A percentile compares a stretch with the other conserved stretches of the same genome.
Conservation (phyloP, 2,113 vertebrate genomes). For the Lamprotornis superbus region DNA sequence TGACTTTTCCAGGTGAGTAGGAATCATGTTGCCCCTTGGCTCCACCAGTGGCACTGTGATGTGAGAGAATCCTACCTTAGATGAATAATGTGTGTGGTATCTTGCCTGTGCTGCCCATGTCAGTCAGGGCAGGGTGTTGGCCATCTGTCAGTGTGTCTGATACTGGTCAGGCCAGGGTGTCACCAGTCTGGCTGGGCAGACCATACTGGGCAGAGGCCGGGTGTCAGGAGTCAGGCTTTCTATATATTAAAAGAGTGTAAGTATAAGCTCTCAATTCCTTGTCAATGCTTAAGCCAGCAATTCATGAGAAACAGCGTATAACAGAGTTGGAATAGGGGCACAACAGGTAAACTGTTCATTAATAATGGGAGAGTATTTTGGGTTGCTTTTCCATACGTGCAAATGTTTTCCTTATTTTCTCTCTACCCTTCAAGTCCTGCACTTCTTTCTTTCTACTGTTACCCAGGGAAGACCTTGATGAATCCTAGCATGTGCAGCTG, state of each 20-base stretch:
- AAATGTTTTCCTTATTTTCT: background rate
- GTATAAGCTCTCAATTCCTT: background rate
- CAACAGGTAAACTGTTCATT: background rate
- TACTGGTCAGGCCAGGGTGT: background rate
- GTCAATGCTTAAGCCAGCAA: background rate
- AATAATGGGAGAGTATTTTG: background rate
- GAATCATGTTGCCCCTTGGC: background rate
- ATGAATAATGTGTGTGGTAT: background rate
- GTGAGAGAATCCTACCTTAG: background rate
- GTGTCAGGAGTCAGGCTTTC: background rate
- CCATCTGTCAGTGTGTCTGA: rapidly evolving
- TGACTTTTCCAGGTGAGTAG: background rate
- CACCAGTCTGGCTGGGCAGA: background rate
- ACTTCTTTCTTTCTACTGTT: background rate
- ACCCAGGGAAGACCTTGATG: background rate
- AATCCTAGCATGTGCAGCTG: background rate
- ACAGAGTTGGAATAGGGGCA: background rate
- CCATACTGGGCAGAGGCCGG: background rate
- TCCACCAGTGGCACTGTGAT: background rate
- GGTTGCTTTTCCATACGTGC: background rate
- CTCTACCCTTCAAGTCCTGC: background rate
- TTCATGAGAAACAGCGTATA: background rate
- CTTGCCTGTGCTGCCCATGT: rapidly evolving
- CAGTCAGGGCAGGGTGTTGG: background rate
- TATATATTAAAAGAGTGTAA: background rate